Evolutionary conservation across 2,888 invertebrate species (phyloP).

Genomic region (Andrena marginata): DNA sequence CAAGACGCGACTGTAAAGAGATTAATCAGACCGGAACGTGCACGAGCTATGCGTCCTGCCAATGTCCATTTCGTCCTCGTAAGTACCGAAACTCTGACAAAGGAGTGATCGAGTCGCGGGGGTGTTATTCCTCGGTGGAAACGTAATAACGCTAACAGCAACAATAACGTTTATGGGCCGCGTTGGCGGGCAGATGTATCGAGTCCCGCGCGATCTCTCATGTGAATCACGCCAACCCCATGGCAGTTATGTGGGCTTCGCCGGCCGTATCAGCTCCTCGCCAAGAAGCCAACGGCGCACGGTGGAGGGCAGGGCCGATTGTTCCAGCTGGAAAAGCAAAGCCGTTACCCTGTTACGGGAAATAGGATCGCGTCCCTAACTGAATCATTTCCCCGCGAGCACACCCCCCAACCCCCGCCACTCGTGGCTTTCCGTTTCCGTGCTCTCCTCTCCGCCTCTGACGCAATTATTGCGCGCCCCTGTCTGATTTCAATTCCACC

Average conservation of each 20-base stretch:
- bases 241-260: conserved; percentile 65
- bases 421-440: conserved; percentile 24
- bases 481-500: background rate
- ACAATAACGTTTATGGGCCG: conserved; percentile 50
- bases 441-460: background rate
- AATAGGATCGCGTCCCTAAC: conserved; percentile 65
- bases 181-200: conserved; percentile 49
- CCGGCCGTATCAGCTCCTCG: conserved; percentile 46
- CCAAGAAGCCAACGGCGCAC: conserved; percentile 46
- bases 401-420: conserved; percentile 19
- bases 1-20: background rate
- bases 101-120: background rate
- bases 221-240: conserved; percentile 60
- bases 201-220: conserved; percentile 65
- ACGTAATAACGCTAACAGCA: conserved; percentile 48
- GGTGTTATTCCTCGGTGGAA: background rate
- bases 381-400: conserved; percentile 56
- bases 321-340: conserved; percentile 69
- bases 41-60: background rate
- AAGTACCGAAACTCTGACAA: background rate
- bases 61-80: background rate
- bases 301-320: conserved; percentile 38
- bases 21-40: background rate
- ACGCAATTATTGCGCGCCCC: conserved; percentile 15
- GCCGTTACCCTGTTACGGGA: conserved; percentile 66